Percentiles rank a stretch among this genome's conserved stretches.
Conservation (phyloP, 2,888 invertebrate species). For the Eupsilia transversa region DNA sequence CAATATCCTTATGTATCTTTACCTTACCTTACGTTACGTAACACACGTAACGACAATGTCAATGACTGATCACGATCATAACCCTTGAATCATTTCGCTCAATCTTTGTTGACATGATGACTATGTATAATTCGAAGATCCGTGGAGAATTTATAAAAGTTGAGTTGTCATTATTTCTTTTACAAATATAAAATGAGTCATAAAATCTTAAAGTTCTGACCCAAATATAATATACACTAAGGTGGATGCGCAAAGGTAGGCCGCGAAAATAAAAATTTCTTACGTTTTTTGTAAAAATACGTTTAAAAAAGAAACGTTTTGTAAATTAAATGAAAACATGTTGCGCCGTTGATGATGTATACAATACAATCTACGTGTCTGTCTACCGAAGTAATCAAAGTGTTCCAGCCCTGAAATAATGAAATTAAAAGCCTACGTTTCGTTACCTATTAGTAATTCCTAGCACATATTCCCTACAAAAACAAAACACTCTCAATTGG, state of each 20-base stretch:
- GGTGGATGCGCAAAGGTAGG: no score
- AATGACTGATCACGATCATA: slow-evolving; percentile 43
- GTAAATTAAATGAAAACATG: no score
- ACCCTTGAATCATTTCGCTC: slow-evolving; percentile 21
- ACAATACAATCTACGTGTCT: no score
- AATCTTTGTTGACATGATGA: slow-evolving; percentile 27
- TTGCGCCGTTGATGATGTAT: no score
- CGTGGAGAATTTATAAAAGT: background rate
- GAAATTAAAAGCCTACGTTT: background rate
- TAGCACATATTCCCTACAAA: background rate
- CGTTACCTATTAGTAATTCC: slow-evolving; percentile 1
- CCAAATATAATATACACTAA: no score
- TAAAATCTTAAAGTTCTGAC: background rate
- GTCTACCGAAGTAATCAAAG: no score
- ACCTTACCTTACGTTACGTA: slow-evolving; percentile 11
- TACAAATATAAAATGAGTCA: background rate
- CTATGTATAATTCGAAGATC: background rate
- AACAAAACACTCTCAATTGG: slow-evolving; percentile 3
- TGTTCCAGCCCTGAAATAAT: no score
- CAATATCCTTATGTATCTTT: slow-evolving; percentile 21
- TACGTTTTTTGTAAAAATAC: no score
- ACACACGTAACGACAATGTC: slow-evolving; percentile 28
- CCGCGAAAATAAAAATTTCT: no score
- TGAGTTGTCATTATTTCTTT: background rate
- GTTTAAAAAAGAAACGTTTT: no score